Percentiles rank a stretch among this genome's conserved stretches.
Evolutionary conservation across 2,113 vertebrate species (phyloP).

Genomic region (Stegostoma tigrinum): DNA sequence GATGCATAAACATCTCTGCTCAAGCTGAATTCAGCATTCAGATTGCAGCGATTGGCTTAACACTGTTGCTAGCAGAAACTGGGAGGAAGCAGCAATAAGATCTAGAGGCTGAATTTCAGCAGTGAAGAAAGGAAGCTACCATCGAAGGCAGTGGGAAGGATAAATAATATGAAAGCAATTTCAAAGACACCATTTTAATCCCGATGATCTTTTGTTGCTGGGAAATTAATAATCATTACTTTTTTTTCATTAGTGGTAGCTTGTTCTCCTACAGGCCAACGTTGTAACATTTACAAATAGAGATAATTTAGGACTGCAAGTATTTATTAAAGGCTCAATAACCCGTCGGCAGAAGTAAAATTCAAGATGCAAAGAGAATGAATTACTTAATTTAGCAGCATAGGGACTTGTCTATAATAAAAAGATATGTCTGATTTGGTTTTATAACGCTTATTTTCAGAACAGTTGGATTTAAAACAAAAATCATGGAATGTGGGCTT

Average conservation of each 20-base stretch:
- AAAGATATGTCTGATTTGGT: background rate
- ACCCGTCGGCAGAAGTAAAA: background rate
- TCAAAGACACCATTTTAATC: background rate
- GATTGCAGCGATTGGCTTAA: background rate
- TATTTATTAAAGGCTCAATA: background rate
- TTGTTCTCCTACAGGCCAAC: background rate
- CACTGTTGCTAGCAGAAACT: background rate
- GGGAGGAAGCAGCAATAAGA: too few species aligned
- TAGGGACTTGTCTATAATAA: background rate
- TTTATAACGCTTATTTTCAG: background rate
- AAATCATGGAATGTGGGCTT: too few species aligned
- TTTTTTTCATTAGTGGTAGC: background rate
- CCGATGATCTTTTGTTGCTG: background rate
- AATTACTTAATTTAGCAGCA: too few species aligned
- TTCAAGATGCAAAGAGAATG: too few species aligned
- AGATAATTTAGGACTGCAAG: background rate
- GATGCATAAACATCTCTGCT: background rate
- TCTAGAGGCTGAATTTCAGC: conserved; percentile 5
- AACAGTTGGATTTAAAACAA: background rate
- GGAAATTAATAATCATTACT: background rate
- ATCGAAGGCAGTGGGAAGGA: background rate
- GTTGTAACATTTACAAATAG: background rate
- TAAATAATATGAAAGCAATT: background rate
- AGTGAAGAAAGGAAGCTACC: conserved; percentile 3
- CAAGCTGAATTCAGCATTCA: background rate